Conservation (phyloP, 2,797 vertebrate species). For the Labeo calbasu region DNA sequence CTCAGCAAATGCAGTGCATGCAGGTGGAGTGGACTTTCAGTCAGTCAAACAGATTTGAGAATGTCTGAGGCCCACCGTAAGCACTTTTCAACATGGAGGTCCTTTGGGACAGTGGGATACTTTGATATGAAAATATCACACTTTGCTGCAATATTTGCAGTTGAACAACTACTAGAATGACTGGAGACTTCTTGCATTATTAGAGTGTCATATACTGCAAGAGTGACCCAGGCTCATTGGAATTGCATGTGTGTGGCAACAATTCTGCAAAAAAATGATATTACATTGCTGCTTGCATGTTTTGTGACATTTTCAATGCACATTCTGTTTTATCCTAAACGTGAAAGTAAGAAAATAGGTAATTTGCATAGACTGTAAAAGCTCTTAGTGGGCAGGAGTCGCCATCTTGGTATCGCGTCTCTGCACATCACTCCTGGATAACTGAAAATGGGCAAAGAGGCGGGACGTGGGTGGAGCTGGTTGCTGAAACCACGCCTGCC, state of each 20-base stretch:
- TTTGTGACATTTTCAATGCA: neutral
- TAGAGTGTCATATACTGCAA: neutral
- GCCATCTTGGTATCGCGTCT: too few relatives aligned
- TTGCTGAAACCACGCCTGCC: too few relatives aligned
- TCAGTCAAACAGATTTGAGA: conserved; percentile 38
- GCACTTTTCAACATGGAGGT: conserved; percentile 53
- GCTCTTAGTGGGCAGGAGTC: too few relatives aligned
- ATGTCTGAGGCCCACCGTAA: conserved; percentile 48
- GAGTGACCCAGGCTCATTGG: neutral
- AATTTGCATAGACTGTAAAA: too few relatives aligned
- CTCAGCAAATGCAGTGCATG: conserved; percentile 53
- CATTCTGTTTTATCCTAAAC: neutral
- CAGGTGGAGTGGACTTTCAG: conserved; percentile 48
- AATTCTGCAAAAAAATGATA: neutral
- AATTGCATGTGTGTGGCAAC: neutral
- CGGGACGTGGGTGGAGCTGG: too few relatives aligned
- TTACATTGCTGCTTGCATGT: neutral
- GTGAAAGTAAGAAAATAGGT: neutral
- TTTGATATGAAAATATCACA: conserved; percentile 55
- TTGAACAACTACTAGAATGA: conserved; percentile 39
- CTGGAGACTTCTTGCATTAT: conserved; percentile 30
- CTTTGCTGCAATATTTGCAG: conserved; percentile 44
- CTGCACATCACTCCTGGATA: too few relatives aligned
- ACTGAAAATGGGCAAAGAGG: too few relatives aligned
- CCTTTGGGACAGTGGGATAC: conserved; percentile 38